These are phyloP conservation scores for Aphelenchoides besseyi DNA, from an alignment of 1,140 invertebrate species.

Conservation along the genomic window DNA sequence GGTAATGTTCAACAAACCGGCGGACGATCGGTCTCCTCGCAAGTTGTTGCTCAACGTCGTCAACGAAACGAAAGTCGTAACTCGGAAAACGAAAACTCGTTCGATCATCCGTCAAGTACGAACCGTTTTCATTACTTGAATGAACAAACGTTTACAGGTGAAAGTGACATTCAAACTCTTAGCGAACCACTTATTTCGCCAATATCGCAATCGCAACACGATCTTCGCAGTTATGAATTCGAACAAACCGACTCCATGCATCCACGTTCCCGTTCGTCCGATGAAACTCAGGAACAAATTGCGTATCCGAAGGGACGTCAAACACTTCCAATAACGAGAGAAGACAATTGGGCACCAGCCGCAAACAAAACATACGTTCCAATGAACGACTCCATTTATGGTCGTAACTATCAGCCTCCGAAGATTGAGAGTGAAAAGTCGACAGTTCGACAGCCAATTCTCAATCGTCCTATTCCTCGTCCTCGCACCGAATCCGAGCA, in stretches of 20 bases:
- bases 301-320: no score
- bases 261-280: neutral
- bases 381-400: no score
- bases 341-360: neutral
- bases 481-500: no score
- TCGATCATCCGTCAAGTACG: neutral
- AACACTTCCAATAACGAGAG: neutral
- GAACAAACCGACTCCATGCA: neutral
- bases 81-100: neutral
- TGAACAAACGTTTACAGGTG: neutral
- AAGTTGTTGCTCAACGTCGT: conserved; percentile 15
- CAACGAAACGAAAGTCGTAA: neutral
- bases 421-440: no score
- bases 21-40: neutral
- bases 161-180: neutral
- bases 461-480: no score
- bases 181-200: neutral
- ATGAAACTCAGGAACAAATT: no score
- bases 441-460: no score
- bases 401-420: no score
- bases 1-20: neutral
- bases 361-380: neutral
- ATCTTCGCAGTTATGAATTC: neutral
- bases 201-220: neutral
- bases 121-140: neutral